Conservation (phyloP, 2,113 vertebrate genomes). For the Anarhynchus alexandrinus region DNA sequence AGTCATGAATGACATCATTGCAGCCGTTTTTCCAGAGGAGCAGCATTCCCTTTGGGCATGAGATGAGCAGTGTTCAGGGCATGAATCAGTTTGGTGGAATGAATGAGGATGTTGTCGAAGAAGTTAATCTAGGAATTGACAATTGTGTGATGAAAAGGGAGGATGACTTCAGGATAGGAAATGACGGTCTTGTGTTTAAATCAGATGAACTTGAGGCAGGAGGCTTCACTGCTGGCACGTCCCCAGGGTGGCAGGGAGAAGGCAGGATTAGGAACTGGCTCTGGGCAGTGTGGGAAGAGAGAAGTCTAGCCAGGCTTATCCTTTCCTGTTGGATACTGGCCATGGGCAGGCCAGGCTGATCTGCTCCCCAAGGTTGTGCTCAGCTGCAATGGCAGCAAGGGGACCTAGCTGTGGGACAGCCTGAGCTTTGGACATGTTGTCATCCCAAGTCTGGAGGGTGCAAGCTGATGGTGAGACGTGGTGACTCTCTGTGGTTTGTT, state of each 20-base stretch:
- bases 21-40: background rate
- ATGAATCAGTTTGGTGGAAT: background rate
- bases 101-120: slow-evolving; percentile 12
- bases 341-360: background rate
- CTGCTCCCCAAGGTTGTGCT: background rate
- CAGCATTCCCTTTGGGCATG: background rate
- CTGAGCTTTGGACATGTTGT: background rate
- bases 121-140: slow-evolving; percentile 24
- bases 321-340: background rate
- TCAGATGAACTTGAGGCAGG: background rate
- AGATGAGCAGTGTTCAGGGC: background rate
- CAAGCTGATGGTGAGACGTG: background rate
- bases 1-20: background rate
- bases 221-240: background rate
- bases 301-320: background rate
- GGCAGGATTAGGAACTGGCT: background rate
- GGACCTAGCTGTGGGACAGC: background rate
- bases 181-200: background rate
- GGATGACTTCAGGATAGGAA: slow-evolving; percentile 11
- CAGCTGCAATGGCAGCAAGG: background rate
- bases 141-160: background rate
- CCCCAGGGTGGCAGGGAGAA: background rate
- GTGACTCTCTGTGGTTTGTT: background rate
- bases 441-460: background rate
- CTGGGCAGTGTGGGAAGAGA: background rate